Conservation (phyloP, 2,888 invertebrate species). For the Eupithecia subfuscata region DNA sequence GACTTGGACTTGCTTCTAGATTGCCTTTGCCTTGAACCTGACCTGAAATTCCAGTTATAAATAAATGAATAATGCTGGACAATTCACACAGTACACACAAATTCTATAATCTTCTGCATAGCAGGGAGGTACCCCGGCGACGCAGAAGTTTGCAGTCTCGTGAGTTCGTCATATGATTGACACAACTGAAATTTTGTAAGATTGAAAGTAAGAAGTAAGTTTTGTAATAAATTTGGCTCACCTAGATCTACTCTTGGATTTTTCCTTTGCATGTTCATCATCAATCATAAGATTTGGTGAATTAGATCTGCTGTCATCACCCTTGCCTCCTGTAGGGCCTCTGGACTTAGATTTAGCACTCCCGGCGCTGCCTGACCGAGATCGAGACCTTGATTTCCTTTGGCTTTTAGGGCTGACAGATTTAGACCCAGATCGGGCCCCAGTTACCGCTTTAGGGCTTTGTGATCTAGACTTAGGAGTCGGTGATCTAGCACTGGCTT, state of each 20-base stretch:
- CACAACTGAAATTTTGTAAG: too few species aligned
- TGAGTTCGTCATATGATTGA: too few species aligned
- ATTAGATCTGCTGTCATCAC: slow-evolving; percentile 78
- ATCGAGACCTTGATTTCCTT: slow-evolving; percentile 43
- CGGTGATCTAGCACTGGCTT: slow-evolving; percentile 48
- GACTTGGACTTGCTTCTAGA: slow-evolving; percentile 77
- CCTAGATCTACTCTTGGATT: slow-evolving; percentile 75
- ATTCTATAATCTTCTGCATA: neutral
- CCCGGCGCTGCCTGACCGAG: slow-evolving; percentile 45
- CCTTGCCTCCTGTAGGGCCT: slow-evolving; percentile 62
- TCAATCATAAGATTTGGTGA: slow-evolving; percentile 82
- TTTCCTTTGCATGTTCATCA: slow-evolving; percentile 71
- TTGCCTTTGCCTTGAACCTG: slow-evolving; percentile 70
- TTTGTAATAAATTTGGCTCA: slow-evolving; percentile 38
- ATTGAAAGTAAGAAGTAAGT: neutral
- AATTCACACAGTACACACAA: neutral
- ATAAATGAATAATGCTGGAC: neutral
- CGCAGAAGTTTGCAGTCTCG: too few species aligned
- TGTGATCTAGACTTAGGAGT: slow-evolving; percentile 63
- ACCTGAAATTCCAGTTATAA: slow-evolving; percentile 52
- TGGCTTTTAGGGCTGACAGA: slow-evolving; percentile 38
- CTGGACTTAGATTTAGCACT: slow-evolving; percentile 34
- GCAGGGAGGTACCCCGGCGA: too few species aligned
- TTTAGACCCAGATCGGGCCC: slow-evolving; percentile 16
- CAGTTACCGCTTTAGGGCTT: slow-evolving; percentile 18